Conservation (phyloP, 2,888 invertebrate genomes). For the Zele albiditarsus region DNA sequence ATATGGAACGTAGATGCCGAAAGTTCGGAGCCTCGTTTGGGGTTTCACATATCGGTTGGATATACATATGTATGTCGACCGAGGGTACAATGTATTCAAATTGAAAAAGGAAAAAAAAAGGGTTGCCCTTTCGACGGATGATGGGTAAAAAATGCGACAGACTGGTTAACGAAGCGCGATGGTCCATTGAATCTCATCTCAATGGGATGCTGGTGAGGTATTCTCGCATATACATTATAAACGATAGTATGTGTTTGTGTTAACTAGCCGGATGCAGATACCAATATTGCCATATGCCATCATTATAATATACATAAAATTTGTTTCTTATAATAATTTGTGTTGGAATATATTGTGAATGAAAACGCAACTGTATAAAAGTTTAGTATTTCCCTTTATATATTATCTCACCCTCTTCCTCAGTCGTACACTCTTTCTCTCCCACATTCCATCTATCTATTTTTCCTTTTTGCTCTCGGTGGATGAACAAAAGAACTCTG, state of each 20-base stretch:
- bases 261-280: conserved; percentile 56
- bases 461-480: conserved; percentile 53
- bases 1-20: conserved; percentile 43
- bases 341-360: conserved; percentile 12
- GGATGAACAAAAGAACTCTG: conserved; percentile 72
- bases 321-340: conserved; percentile 28
- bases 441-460: not conserved
- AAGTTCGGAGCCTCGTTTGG: conserved; percentile 44
- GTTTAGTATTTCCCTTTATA: too few relatives aligned
- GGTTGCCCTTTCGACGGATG: conserved; percentile 68
- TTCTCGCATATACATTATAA: conserved; percentile 42
- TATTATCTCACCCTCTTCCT: not conserved
- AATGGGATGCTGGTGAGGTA: conserved; percentile 69
- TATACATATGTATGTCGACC: conserved; percentile 72
- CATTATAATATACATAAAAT: conserved; percentile 27
- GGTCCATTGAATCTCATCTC: conserved; percentile 69
- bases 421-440: not conserved
- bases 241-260: conserved; percentile 49
- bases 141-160: conserved; percentile 72
- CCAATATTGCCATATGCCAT: conserved; percentile 53
- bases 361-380: not conserved
- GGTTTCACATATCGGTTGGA: conserved; percentile 66
- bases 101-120: conserved; percentile 62
- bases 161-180: conserved; percentile 73
- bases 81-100: conserved; percentile 73